Evolutionary conservation across 1,140 invertebrate species (phyloP).

Genomic region (Temnothorax longispinosus): DNA sequence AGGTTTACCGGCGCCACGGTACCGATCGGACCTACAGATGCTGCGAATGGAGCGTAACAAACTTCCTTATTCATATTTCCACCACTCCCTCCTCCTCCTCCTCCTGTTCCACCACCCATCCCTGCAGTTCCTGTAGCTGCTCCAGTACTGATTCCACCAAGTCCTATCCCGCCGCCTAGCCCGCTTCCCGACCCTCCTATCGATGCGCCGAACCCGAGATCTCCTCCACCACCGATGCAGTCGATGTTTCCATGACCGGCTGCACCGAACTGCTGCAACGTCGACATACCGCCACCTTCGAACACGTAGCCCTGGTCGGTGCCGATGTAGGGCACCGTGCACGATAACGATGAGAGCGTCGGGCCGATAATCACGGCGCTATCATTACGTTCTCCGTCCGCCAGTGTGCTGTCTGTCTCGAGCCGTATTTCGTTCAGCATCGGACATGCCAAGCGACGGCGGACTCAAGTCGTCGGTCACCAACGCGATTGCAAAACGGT

Average conservation of each 20-base stretch:
- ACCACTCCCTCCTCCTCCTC: slow-evolving; percentile 56
- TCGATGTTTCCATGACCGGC: slow-evolving; percentile 70
- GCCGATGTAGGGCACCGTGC: slow-evolving; percentile 74
- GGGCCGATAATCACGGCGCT: slow-evolving; percentile 77
- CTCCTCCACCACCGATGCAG: slow-evolving; percentile 73
- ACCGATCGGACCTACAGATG: slow-evolving; percentile 77
- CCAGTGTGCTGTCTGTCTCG: slow-evolving; percentile 77
- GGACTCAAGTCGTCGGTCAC: slow-evolving; percentile 29
- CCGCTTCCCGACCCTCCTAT: slow-evolving; percentile 59
- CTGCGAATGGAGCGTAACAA: slow-evolving; percentile 86
- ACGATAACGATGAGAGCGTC: slow-evolving; percentile 71
- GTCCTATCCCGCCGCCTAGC: slow-evolving; percentile 65
- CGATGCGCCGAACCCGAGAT: slow-evolving; percentile 66
- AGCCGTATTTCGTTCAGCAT: slow-evolving; percentile 84
- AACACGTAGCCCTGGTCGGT: slow-evolving; percentile 74
- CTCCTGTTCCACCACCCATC: slow-evolving; percentile 69
- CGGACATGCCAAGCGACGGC: slow-evolving; percentile 74
- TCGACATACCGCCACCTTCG: slow-evolving; percentile 74
- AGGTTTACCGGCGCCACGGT: slow-evolving; percentile 82
- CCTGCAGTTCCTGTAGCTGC: slow-evolving; percentile 72
- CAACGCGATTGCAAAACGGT: neutral
- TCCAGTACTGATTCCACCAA: slow-evolving; percentile 69
- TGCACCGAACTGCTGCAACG: slow-evolving; percentile 71
- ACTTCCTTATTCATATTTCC: slow-evolving; percentile 85
- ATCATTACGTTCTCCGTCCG: slow-evolving; percentile 81